Evolutionary conservation across 1,140 invertebrate genomes (phyloP), one percentile per base, ranked within the genome.

Genomic region (Coelopa frigida): DNA sequence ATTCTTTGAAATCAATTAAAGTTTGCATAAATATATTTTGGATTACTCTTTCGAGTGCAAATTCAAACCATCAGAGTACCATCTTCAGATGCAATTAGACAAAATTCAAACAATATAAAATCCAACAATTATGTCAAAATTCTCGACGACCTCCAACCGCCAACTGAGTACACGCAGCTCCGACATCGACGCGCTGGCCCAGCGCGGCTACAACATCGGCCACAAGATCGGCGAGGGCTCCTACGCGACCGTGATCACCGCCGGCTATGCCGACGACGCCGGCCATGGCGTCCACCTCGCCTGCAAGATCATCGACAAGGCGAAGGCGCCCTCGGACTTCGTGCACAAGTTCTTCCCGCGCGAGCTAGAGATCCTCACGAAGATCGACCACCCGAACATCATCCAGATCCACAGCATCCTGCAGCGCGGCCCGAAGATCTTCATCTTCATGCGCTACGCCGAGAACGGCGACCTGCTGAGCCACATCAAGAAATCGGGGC

Each of bases 401-500:
- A 86, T 94, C 52, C 84, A 89, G 75, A 84, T 92, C 3, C 89
- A 91, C 61, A 88, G 84, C 59, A 89, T 90, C 33, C 65, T 89
- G 24, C 84, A 89, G 57, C 75, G 83, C 36, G 84, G 84, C 1
- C 79, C 82, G 3, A 75, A 83, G 52, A 83, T 89, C 2, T 89
- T 88, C 59, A 89, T 94, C 55, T 88, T 93, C 54, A 94, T 94
- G 89, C 79, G 87, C 29, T 83, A 84, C 61, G 90, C 89, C 10
- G 84, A 87, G 52, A 85, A 88, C 49, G 90, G 90, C 0, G 89
- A 94, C 68, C 72, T 94, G 3, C 60, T 92, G 41, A 83, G 88
- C 57, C 87, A 85, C 56, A 83, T 93, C 22, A 82, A 84, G 50
- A 76, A 76, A 23, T 77, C 82, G 51, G 85, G 86, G 4, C 77